These are phyloP conservation scores for Brachionus calyciflorus DNA, from an alignment of 1,140 invertebrate species.

Conservation along the genomic window DNA sequence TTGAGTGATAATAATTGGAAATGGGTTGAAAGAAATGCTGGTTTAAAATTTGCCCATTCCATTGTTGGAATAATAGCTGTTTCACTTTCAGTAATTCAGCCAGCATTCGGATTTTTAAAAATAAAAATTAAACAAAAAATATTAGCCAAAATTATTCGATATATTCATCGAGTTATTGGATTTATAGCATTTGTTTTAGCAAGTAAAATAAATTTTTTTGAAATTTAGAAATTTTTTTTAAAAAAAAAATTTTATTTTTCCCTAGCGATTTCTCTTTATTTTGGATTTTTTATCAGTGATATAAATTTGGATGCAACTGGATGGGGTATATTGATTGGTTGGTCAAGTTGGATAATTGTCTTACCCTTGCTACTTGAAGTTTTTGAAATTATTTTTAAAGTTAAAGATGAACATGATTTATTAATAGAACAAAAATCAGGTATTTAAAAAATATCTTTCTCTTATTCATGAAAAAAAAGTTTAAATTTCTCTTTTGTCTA, in stretches of 20 bases:
- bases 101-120: neutral
- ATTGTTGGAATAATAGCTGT: constrained; percentile 31
- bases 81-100: neutral
- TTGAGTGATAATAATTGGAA: neutral
- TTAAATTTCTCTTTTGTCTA: too few relatives aligned
- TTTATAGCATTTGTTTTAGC: constrained; percentile 1
- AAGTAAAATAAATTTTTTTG: neutral
- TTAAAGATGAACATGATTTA: constrained; percentile 1
- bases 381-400: constrained; percentile 18
- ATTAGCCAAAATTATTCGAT: neutral
- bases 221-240: neutral
- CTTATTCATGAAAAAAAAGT: too few relatives aligned
- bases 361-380: constrained; percentile 11
- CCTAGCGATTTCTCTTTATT: neutral
- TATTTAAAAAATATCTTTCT: neutral
- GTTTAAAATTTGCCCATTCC: constrained; percentile 22
- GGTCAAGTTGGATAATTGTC: constrained; percentile 10
- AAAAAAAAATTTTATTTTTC: neutral
- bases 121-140: neutral
- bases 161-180: constrained; percentile 6
- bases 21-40: neutral
- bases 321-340: constrained; percentile 22
- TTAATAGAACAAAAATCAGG: neutral
- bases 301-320: neutral
- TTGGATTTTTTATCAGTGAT: constrained; percentile 28